phyloP scores from a whole-genome alignment of 1,140 invertebrate genomes.

The Gryllus bimaculatus region DNA sequence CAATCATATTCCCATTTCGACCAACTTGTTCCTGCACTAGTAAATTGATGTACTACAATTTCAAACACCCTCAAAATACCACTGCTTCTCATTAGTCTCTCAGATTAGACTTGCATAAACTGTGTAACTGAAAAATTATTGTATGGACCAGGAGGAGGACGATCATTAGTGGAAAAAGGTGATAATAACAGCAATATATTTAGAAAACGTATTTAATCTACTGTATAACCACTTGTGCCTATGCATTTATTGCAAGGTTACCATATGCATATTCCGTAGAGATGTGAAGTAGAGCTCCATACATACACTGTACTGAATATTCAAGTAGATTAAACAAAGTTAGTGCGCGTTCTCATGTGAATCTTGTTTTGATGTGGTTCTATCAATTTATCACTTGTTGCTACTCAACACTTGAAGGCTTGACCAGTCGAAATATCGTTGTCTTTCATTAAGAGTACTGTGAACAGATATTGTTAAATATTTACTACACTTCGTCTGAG shows the following conservation, averaged over 20 bases:
- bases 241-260: slow-evolving; percentile 1
- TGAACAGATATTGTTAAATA: neutral
- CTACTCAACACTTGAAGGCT: neutral
- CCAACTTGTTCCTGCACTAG: too few relatives aligned
- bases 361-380: neutral
- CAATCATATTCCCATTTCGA: too few relatives aligned
- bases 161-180: neutral
- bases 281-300: neutral
- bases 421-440: slow-evolving; percentile 1
- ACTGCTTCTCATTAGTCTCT: too few relatives aligned
- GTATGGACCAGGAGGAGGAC: too few relatives aligned
- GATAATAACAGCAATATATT: neutral
- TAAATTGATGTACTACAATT: too few relatives aligned
- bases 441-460: neutral
- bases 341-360: neutral
- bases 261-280: neutral
- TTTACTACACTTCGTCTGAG: neutral
- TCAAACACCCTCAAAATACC: too few relatives aligned
- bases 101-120: too few relatives aligned
- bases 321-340: neutral
- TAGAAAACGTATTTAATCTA: neutral
- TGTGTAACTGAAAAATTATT: too few relatives aligned
- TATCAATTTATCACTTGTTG: neutral
- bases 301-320: neutral
- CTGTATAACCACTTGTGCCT: neutral